Percentiles rank a stretch among this genome's conserved stretches.
These are phyloP conservation scores for Pseudolycoriella hygida DNA, from an alignment of 2,888 invertebrate species.

Conservation along the genomic window DNA sequence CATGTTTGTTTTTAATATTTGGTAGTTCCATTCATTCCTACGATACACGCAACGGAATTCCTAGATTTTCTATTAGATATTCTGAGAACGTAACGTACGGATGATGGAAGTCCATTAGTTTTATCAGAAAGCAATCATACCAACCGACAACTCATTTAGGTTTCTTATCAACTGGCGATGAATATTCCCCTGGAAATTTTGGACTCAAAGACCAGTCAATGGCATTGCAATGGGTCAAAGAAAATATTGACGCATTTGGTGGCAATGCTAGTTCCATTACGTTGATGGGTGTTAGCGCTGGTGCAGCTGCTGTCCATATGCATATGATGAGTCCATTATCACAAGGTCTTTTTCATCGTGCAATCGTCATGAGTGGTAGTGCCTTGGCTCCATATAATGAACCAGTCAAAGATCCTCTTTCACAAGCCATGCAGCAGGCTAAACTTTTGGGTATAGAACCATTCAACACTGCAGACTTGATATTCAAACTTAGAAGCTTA, in stretches of 20 bases:
- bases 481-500: constrained; percentile 27
- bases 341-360: constrained; percentile 29
- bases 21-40: too few relatives aligned
- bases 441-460: constrained; percentile 24
- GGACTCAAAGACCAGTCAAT: constrained; percentile 52
- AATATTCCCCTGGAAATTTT: constrained; percentile 45
- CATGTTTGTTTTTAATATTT: too few relatives aligned
- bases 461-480: constrained; percentile 20
- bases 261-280: constrained; percentile 50
- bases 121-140: too few relatives aligned
- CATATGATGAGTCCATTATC: constrained; percentile 31
- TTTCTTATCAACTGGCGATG: constrained; percentile 51
- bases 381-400: constrained; percentile 27
- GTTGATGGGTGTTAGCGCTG: constrained; percentile 31
- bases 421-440: constrained; percentile 25
- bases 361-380: constrained; percentile 32
- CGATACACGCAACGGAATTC: too few relatives aligned
- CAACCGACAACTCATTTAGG: constrained; percentile 37
- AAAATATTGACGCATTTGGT: constrained; percentile 47
- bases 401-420: constrained; percentile 15
- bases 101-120: constrained; percentile 32
- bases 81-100: too few relatives aligned
- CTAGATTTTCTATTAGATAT: too few relatives aligned
- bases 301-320: constrained; percentile 22
- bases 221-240: constrained; percentile 46